phyloP scores from a whole-genome alignment of 2,888 invertebrate genomes.

The Junonia oenone region DNA sequence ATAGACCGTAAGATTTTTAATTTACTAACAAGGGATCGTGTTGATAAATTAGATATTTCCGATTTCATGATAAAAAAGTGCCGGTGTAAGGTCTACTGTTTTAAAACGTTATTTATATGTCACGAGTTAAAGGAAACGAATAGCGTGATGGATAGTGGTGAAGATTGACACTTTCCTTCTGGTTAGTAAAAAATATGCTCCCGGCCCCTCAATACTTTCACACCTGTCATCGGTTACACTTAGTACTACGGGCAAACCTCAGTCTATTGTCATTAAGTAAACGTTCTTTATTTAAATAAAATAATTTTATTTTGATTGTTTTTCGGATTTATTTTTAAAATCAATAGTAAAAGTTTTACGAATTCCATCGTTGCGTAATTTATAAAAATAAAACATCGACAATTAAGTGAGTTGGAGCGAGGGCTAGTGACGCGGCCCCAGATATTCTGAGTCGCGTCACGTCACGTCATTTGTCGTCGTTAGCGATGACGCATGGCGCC shows the following conservation, averaged over 20 bases:
- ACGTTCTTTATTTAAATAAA: too few species aligned
- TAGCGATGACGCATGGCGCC: constrained; percentile 74
- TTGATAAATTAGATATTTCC: constrained; percentile 20
- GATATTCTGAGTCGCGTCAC: constrained; percentile 46
- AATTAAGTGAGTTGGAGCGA: constrained; percentile 16
- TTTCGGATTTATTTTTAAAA: not conserved
- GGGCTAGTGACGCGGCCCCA: constrained; percentile 29
- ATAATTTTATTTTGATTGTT: too few species aligned
- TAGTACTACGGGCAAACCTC: not conserved
- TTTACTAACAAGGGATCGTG: not conserved
- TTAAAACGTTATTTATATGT: constrained; percentile 55
- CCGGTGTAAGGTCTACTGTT: constrained; percentile 18
- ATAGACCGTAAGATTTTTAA: not conserved
- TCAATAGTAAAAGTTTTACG: not conserved
- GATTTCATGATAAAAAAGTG: constrained; percentile 23
- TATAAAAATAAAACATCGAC: constrained; percentile 22
- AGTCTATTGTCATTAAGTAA: not conserved
- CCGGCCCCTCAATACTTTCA: constrained; percentile 38
- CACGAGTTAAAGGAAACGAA: constrained; percentile 59
- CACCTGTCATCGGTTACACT: constrained; percentile 36
- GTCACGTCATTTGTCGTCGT: constrained; percentile 76
- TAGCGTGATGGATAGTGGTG: constrained; percentile 64
- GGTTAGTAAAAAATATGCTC: constrained; percentile 58
- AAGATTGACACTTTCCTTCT: constrained; percentile 72
- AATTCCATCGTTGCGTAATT: constrained; percentile 20